Evolutionary conservation across 2,113 vertebrate genomes (phyloP), one percentile per base, ranked within the genome.

Genomic region (Loxodonta africana): DNA sequence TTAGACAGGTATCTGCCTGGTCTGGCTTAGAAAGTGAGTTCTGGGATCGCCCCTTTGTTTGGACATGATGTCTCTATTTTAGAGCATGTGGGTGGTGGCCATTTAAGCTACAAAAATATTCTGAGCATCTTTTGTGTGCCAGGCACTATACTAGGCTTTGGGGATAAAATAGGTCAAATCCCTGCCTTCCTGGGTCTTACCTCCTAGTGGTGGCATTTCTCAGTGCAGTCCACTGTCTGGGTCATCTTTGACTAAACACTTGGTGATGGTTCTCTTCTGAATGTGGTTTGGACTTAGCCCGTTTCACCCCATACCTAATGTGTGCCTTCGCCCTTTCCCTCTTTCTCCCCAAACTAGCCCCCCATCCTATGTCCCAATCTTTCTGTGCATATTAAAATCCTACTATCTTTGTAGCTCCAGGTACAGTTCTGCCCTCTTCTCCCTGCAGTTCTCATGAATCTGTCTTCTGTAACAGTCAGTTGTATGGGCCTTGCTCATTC

Each of bases 11-110:
- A 73, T 91, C 69, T 93, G 87, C 37, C 63, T 87, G 48, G 30
- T 30, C 33, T 67, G 46, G 30, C 62, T 53, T 53, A 87, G 76
- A 96, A 87, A 81, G 28, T 77, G n/a, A 62, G 88, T 90, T 88
- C 91, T 93, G 83, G 18, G n/a, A 30, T 28, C 3, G 48, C 41
- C n/a, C 41, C 51, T 71, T 85, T 86, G 33, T 51, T 48, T 60
- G 28, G n/a, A 89, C 51, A 37, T 65, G 60, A 69, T 7, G 6
- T 77, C 62, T 7, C 69, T 73, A 46, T 71, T 23, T 37, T 20
- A 73, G 73, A 67, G 46, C 41, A 67, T 0, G 6, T n/a, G 20
- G 37, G 8, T 60, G 53, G 62, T 48, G 3, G 77, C 88, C n/a
- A 93, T 82, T 91, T 37, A 73, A 3, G 81, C 28, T 33, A 9